Percentiles rank a stretch among this genome's conserved stretches.
phyloP scores from a whole-genome alignment of 2,113 vertebrate genomes.

The Chloroceryle aenea region DNA sequence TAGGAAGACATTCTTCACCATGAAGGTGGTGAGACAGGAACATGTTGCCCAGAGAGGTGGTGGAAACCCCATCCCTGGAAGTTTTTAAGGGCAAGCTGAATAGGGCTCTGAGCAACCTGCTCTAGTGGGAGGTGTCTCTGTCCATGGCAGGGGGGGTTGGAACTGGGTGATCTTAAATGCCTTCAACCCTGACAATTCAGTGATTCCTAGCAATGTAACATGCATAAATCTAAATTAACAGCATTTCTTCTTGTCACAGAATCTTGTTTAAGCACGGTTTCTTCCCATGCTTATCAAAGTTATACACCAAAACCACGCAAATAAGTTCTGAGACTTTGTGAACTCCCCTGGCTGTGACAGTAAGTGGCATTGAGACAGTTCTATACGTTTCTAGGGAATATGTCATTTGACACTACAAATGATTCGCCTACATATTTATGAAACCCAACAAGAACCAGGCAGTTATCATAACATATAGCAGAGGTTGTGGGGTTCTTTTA shows the following conservation, averaged over 20 bases:
- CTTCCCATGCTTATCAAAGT: not conserved
- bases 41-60: too few species aligned
- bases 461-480: not conserved
- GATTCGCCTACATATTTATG: not conserved
- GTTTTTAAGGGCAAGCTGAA: too few species aligned
- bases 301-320: not conserved
- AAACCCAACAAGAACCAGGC: not conserved
- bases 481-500: not conserved
- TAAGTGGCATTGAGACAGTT: not conserved
- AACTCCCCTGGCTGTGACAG: not conserved
- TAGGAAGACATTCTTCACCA: too few species aligned
- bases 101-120: too few species aligned
- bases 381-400: not conserved
- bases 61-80: too few species aligned
- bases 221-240: not conserved
- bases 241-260: not conserved
- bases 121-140: too few species aligned
- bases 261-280: not conserved
- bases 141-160: too few species aligned
- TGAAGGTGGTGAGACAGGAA: too few species aligned
- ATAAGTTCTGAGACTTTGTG: not conserved
- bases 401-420: not conserved
- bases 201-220: not conserved
- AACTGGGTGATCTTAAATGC: too few species aligned
- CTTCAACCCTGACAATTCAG: too few species aligned